Evolutionary conservation across 1,140 invertebrate genomes (phyloP).

Genomic region (Mya arenaria): DNA sequence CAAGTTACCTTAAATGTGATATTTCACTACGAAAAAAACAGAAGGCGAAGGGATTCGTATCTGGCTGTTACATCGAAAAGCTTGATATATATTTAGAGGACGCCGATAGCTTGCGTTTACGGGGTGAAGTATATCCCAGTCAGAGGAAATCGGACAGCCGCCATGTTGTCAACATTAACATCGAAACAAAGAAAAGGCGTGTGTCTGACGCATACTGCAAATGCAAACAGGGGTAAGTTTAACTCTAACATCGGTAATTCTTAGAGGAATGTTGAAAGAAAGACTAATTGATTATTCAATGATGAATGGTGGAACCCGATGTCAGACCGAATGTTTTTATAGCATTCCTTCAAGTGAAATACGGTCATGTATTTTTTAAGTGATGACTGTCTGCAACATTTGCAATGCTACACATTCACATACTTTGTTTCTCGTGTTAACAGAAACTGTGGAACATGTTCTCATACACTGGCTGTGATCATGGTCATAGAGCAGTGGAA

Average conservation of each 20-base stretch:
- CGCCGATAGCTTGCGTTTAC: neutral
- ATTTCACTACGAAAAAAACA: neutral
- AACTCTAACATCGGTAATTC: no score
- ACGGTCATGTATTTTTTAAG: no score
- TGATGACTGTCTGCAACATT: no score
- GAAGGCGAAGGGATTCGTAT: neutral
- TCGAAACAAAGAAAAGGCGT: neutral
- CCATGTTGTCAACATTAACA: neutral
- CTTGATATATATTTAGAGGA: neutral
- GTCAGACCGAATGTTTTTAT: no score
- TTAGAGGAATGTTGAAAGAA: no score
- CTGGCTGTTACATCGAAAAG: neutral
- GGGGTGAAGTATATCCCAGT: neutral
- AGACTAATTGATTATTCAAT: no score
- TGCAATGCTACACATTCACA: no score
- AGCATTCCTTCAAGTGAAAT: no score
- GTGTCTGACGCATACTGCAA: neutral
- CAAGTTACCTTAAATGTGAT: neutral
- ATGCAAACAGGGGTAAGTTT: neutral
- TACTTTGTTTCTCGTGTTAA: no score
- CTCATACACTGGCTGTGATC: constrained; percentile 1
- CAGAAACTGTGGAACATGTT: constrained; percentile 27
- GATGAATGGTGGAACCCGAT: no score
- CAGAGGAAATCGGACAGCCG: neutral
- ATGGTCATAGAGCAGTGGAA: constrained; percentile 13